Evolutionary conservation across 1,140 invertebrate species (phyloP), one percentile per base, ranked within the genome.

Genomic region (Drosophila paulistorum): DNA sequence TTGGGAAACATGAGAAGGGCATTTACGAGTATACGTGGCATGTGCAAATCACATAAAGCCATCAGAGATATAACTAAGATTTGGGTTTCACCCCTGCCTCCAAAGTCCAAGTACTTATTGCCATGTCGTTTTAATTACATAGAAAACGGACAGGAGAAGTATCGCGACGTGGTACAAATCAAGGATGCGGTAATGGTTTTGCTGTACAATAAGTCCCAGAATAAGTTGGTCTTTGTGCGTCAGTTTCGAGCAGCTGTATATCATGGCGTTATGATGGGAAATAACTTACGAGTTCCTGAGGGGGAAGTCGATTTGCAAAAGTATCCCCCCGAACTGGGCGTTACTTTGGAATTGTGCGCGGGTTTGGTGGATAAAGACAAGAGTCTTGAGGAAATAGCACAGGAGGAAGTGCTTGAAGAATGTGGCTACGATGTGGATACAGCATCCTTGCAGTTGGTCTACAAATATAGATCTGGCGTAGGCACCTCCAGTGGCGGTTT

Each of bases 341-440:
- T 98, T 1, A 96, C 97, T 0, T 83, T 98, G 41, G 98, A 99
- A 93, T 94, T 99, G 48, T 99, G 98, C 93, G 98, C 98, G 41
- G 98, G 98, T 7, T 96, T 99, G 64, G 95, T 99, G 23, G 98
- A 99, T 92, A 99, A 99, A 91, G 90, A 96, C 48, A 94, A 95
- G 71, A 89, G 95, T 35, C 81, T 96, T 13, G 93, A 93, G 61
- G 95, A 98, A 90, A 98, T 97, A 74, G 97, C 97, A 0, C 94
- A 93, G 68, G 96, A 97, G 69, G 98, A 99, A 92, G 93, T 99
- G 0, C 81, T 96, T 7, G 98, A 99, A 92, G 98, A 99, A 92
- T 98, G 97, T 93, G 98, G 98, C 1, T 99, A 99, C 93, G 93
- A 97, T 83, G 96, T 98, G 1, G 94, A 95, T 1, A 6, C 94